Percentiles rank a stretch among this genome's conserved stretches.
Conservation (phyloP, 2,888 invertebrate genomes). For the Drymonia ruficornis region DNA sequence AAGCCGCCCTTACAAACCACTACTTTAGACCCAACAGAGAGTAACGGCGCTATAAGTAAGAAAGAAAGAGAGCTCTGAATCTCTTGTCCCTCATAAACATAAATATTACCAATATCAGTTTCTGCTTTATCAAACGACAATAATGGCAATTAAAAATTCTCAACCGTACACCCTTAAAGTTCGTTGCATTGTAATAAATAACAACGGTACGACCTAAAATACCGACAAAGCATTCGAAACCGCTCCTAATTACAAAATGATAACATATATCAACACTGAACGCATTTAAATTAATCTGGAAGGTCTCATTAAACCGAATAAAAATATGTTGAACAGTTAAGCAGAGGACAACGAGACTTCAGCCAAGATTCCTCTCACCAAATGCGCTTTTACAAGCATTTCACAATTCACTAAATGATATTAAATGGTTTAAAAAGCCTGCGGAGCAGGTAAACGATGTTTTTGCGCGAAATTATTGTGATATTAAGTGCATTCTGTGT, state of each 20-base stretch:
- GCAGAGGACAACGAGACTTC: constrained; percentile 9
- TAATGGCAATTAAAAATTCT: too few species aligned
- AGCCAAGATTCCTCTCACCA: constrained; percentile 26
- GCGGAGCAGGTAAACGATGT: constrained; percentile 21
- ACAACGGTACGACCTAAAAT: neutral
- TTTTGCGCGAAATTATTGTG: constrained; percentile 37
- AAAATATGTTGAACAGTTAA: constrained; percentile 33
- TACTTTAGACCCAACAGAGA: too few species aligned
- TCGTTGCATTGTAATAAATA: neutral
- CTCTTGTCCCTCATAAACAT: too few species aligned
- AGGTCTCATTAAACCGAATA: constrained; percentile 23
- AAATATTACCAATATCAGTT: too few species aligned
- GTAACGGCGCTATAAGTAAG: too few species aligned
- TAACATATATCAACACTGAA: constrained; percentile 10
- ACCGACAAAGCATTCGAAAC: neutral
- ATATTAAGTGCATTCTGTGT: constrained; percentile 16
- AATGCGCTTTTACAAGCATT: constrained; percentile 51
- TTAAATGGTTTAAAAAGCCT: constrained; percentile 41
- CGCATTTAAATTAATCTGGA: constrained; percentile 21
- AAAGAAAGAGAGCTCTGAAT: too few species aligned
- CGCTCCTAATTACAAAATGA: constrained; percentile 11
- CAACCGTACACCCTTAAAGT: too few species aligned
- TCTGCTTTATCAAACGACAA: too few species aligned
- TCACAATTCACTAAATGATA: constrained; percentile 55
- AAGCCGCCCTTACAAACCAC: too few species aligned